These are phyloP conservation scores for Hucho hucho DNA, from an alignment of 2,113 vertebrate species.

Conservation along the genomic window DNA sequence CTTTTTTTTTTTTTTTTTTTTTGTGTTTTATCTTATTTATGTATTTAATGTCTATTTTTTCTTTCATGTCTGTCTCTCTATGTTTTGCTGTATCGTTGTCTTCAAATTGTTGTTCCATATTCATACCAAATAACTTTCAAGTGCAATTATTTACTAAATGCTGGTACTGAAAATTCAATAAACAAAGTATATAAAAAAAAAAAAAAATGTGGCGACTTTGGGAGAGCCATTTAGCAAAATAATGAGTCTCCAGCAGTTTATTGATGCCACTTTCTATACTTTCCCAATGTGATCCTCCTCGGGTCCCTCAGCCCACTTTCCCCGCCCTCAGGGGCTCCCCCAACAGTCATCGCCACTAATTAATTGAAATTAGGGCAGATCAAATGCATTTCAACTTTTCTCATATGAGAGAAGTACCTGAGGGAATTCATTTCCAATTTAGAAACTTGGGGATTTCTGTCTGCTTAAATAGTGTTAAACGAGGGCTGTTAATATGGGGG, in stretches of 20 bases:
- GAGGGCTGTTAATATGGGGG: conserved; percentile 68
- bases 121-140: too few relatives aligned
- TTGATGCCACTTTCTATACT: conserved; percentile 78
- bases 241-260: conserved; percentile 81
- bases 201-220: conserved; percentile 79
- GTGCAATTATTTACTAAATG: too few relatives aligned
- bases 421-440: conserved; percentile 82
- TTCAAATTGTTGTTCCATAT: too few relatives aligned
- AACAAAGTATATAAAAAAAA: too few relatives aligned
- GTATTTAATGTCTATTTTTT: too few relatives aligned
- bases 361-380: conserved; percentile 85
- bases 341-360: conserved; percentile 80
- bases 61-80: too few relatives aligned
- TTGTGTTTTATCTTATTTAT: too few relatives aligned
- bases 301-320: conserved; percentile 70
- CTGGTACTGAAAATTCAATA: too few relatives aligned
- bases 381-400: conserved; percentile 82
- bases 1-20: too few relatives aligned
- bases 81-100: too few relatives aligned
- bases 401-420: conserved; percentile 79
- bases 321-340: conserved; percentile 75
- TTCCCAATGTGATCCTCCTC: conserved; percentile 71
- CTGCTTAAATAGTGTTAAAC: conserved; percentile 73
- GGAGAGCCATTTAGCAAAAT: conserved; percentile 76
- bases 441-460: conserved; percentile 80